Evolutionary conservation across 2,113 vertebrate species (phyloP), one percentile per base, ranked within the genome.

Genomic region (Sporophila hypoxantha): DNA sequence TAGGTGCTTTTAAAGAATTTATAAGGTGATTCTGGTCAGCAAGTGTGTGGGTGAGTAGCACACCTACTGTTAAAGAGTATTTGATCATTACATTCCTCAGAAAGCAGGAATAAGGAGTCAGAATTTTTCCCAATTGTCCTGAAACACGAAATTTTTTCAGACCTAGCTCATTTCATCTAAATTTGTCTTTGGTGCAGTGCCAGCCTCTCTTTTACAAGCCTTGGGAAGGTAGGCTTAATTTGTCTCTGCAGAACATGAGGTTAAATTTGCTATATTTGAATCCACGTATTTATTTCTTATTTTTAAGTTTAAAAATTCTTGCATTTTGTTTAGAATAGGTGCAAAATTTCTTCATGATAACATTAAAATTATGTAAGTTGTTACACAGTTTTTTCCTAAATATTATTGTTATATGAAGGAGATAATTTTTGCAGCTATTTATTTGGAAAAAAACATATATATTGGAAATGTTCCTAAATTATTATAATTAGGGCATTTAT

Each of bases 391-490:
- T 83, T 77, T 61, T 44, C 69, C 73, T 71, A 91, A 76, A 19
- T 61, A 60, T 17, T 49, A 57, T 82, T 91, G 26, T 26, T 89
- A 39, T 50, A 87, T 37, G 52, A 90, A 82, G 30, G 53, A 70
- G 37, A 85, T 61, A 29, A 50, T 76, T 91, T 93, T 93, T 65
- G 49, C 16, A 78, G 85, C 39, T 52, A 65, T 65, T 83, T 87
- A 55, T 91, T 80, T 91, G 68, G 6, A 64, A 85, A 89, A 85
- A 80, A 1, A 1, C 55, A 55, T 25, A 42, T 25, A 42, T 87
- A 89, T 89, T 94, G 91, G 87, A 95, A 94, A 85, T 69, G 34
- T 87, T 94, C 82, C 93, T 92, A 87, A 94, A 92, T 95, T 93
- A 94, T 93, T 78, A 88, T 89, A 87, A 93, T 92, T 93, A 89